Conservation (phyloP, 2,888 invertebrate genomes). For the Agapostemon virescens region DNA sequence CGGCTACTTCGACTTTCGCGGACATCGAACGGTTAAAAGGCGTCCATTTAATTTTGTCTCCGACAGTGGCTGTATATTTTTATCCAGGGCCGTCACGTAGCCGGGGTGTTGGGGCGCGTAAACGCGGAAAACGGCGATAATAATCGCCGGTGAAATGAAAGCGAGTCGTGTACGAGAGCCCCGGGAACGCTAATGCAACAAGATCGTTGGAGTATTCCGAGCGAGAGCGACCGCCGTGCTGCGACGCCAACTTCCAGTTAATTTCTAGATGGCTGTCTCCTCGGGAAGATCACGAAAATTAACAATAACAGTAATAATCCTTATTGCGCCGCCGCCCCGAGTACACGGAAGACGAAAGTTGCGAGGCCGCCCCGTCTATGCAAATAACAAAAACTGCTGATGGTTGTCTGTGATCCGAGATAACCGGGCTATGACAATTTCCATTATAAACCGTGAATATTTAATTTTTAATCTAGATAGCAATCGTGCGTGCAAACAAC, state of each 20-base stretch:
- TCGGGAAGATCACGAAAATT: not conserved
- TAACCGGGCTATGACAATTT: not conserved
- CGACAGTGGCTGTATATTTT: constrained; percentile 8
- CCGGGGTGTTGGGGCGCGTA: not conserved
- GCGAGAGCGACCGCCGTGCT: not conserved
- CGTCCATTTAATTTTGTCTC: too few relatives aligned
- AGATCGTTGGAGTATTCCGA: constrained; percentile 17
- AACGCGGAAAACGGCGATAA: constrained; percentile 24
- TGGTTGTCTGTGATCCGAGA: constrained; percentile 1
- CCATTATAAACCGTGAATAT: not conserved
- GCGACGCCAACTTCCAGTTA: constrained; percentile 17
- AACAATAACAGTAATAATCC: constrained; percentile 9
- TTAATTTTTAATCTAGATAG: not conserved
- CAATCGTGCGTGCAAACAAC: not conserved
- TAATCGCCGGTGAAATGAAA: constrained; percentile 20
- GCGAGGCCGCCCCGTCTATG: not conserved
- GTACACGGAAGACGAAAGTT: not conserved
- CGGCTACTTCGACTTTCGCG: too few relatives aligned
- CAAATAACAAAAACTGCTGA: not conserved
- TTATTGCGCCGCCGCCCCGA: not conserved
- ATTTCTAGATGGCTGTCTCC: constrained; percentile 13
- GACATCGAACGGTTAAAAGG: too few relatives aligned
- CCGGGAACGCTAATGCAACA: constrained; percentile 8
- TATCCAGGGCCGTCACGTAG: constrained; percentile 10
- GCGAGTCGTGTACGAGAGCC: not conserved